Evolutionary conservation across 1,140 invertebrate species (phyloP), one percentile per base, ranked within the genome.

Genomic region (Hyles vespertilio): DNA sequence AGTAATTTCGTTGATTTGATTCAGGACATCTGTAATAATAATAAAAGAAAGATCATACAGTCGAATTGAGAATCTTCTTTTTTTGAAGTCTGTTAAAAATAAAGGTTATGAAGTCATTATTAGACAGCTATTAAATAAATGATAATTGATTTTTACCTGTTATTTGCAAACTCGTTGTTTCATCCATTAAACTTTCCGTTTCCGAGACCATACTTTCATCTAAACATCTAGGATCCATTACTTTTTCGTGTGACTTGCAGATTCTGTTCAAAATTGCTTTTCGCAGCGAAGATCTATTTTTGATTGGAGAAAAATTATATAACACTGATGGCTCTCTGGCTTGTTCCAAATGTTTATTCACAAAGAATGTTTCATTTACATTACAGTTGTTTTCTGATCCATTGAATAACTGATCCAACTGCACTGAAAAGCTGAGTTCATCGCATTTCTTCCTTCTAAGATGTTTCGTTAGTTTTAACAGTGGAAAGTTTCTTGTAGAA

Each of bases 1-100:
- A 5, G 85, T 87, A 51, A 89, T 66, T 52, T 84, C 75, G 56
- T 82, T 84, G 44, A 90, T 77, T 66, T 90, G 80, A 49, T 87
- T 85, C 11, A 90, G 63, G 34, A 90, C 81, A 63, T 88, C 89
- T 90, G 77, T 22, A 22, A 22, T 22, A 22, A 22, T 22, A 22
- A 22, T 22, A 32, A 77, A 84, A 67, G 58, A 60, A 70, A 67
- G 45, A 46, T 60, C 45, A 63, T 49, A 12, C 5, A 51, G 2
- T 33, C 6, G 6, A 7, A 5, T 51, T 5, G 10, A 33, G 33
- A 33, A 51, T 33, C 3, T 34, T 6, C 32, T 32, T 32, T 9
- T 10, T 11, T 5, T 48, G 12, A 11, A 48, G 3, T 3, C 5
- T 50, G 2, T 3, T 3, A 22, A 22, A 22, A 22, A 22, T 22